These are phyloP conservation scores for Drosophila takahashii DNA, from an alignment of 1,140 invertebrate genomes.

Conservation along the genomic window DNA sequence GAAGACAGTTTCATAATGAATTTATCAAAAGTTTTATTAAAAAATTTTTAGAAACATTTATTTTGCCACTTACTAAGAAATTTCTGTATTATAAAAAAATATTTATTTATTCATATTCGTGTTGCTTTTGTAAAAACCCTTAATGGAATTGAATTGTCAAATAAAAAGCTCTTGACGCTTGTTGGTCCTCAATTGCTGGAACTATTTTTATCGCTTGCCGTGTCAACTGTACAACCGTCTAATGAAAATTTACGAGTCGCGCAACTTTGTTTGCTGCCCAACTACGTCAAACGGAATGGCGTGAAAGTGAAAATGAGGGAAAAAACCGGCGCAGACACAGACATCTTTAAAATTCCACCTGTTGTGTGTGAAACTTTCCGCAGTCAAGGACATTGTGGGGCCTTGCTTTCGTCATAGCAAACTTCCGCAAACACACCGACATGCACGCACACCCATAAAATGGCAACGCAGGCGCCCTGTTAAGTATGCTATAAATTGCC, in stretches of 20 bases:
- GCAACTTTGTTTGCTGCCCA: conserved; percentile 27
- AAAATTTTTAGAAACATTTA: no score
- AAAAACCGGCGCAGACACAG: conserved; percentile 4
- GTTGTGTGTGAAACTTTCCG: conserved; percentile 63
- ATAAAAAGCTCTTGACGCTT: not conserved
- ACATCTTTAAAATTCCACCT: conserved; percentile 62
- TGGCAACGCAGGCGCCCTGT: conserved; percentile 65
- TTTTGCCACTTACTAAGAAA: no score
- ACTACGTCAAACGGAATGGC: conserved; percentile 54
- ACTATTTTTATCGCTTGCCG: conserved; percentile 35
- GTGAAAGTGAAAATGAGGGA: conserved; percentile 22
- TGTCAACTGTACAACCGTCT: conserved; percentile 41
- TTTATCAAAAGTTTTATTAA: no score
- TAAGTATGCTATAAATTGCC: conserved; percentile 72
- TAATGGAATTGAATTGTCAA: not conserved
- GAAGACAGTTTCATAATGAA: no score
- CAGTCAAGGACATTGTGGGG: conserved; percentile 64
- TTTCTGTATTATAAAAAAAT: no score
- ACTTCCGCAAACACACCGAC: conserved; percentile 41
- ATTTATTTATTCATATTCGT: not conserved
- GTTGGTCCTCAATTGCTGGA: conserved; percentile 24
- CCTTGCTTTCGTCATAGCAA: conserved; percentile 71
- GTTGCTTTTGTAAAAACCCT: no score
- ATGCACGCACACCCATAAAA: conserved; percentile 5
- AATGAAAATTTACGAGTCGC: conserved; percentile 64